A percentile compares a stretch with the other conserved stretches of the same genome.
Evolutionary conservation across 2,113 vertebrate species (phyloP).

Genomic region (Antechinus stuartii): DNA sequence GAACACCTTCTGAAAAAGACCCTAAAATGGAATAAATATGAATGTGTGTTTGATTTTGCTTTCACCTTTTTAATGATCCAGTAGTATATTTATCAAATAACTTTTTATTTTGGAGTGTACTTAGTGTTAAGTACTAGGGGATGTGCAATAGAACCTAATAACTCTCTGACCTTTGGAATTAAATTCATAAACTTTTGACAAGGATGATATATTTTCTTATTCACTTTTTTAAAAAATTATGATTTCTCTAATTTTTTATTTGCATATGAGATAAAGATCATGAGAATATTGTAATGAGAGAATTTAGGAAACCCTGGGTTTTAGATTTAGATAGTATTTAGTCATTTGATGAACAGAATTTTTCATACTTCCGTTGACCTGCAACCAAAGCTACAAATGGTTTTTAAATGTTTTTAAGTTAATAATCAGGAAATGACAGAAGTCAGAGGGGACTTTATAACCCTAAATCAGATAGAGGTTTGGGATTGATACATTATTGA

Average conservation of each 20-base stretch:
- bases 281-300: background rate
- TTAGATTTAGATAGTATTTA: background rate
- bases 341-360: background rate
- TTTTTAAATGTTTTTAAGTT: too few relatives aligned
- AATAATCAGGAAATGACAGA: too few relatives aligned
- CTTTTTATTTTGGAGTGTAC: background rate
- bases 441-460: too few relatives aligned
- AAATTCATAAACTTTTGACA: background rate
- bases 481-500: too few relatives aligned
- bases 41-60: background rate
- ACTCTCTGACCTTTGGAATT: background rate
- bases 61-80: background rate
- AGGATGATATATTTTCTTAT: background rate
- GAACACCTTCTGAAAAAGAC: too few relatives aligned
- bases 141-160: background rate
- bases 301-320: background rate
- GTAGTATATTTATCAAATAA: background rate
- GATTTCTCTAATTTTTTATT: background rate
- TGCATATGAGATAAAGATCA: background rate
- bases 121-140: background rate
- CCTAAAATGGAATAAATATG: background rate
- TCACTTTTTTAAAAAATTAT: background rate
- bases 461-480: too few relatives aligned
- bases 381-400: background rate
- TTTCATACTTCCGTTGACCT: background rate